Evolutionary conservation across 2,113 vertebrate species (phyloP), one percentile per base, ranked within the genome.

Genomic region (Rhinolophus ferrumequinum): DNA sequence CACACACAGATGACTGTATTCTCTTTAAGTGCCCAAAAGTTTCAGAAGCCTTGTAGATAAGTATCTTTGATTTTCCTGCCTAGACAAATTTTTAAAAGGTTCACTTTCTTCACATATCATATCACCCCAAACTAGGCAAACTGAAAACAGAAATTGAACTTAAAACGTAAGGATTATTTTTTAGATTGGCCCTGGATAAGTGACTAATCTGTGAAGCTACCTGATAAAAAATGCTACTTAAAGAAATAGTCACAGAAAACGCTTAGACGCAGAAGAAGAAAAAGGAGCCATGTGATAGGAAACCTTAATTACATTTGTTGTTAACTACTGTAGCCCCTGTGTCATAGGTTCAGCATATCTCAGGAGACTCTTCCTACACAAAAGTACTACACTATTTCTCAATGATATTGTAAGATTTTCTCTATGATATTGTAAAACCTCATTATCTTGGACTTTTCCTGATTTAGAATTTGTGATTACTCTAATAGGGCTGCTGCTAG

Each of bases 1-100:
- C 84, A 73, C 44, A 97, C 64, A 64, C 84, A 96, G 83, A 85
- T 88, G 72, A 87, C 54, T 92, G 87, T 76, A 95, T 97, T 92
- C 58, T 90, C 66, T 66, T 90, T 90, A 90, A 90, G 16, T 82
- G 50, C n/a, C 77, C 77, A 58, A 70, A 96, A 94, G 62, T 88
- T 92, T 85, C 67, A 93, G 64, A 60, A 95, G 70, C 11, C 44
- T 95, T 90, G 35, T 62, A 93, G 79, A 90, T 93, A 70, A 84
- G 38, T 94, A 88, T 75, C 64, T 96, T 90, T 83, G 26, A 70
- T 85, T 96, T 94, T 92, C 47, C 19, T 93, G 24, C 11, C 83
- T 60, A 88, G 72, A 88, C 5, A 69, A 18, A 67, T 58, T 90
- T 94, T 91, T 10, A 56, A 95, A 90, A 76, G 66, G 5, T 90